Conservation (phyloP, 2,797 vertebrate genomes). For the Spondyliosoma cantharus region DNA sequence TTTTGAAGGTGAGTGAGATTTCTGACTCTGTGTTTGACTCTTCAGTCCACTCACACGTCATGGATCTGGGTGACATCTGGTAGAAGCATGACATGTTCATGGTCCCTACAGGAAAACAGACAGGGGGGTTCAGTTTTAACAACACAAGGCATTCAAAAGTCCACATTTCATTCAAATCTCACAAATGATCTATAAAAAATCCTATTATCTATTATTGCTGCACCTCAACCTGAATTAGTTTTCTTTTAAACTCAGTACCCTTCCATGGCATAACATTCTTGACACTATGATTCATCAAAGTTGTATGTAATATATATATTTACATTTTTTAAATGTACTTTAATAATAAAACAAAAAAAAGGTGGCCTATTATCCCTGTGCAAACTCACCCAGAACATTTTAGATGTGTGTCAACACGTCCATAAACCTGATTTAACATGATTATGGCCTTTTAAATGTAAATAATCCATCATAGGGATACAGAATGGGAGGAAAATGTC, state of each 20-base stretch:
- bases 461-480: not conserved
- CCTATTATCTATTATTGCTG: no score
- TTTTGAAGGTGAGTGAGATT: constrained; percentile 48
- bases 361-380: not conserved
- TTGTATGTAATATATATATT: no score
- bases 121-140: not conserved
- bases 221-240: no score
- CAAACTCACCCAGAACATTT: not conserved
- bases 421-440: not conserved
- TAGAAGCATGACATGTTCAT: constrained; percentile 61
- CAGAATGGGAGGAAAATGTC: not conserved
- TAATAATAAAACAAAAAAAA: no score
- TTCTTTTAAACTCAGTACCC: no score
- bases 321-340: no score
- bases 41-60: constrained; percentile 56
- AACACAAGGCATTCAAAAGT: not conserved
- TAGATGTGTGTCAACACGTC: not conserved
- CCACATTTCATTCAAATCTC: no score
- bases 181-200: not conserved
- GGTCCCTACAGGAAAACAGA: constrained; percentile 29
- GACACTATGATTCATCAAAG: no score
- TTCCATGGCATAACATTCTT: no score
- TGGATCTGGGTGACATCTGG: fast-evolving
- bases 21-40: not conserved
- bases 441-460: not conserved